These are phyloP conservation scores for Clarias platycephalus DNA, from an alignment of 2,797 vertebrate genomes.

Conservation along the genomic window DNA sequence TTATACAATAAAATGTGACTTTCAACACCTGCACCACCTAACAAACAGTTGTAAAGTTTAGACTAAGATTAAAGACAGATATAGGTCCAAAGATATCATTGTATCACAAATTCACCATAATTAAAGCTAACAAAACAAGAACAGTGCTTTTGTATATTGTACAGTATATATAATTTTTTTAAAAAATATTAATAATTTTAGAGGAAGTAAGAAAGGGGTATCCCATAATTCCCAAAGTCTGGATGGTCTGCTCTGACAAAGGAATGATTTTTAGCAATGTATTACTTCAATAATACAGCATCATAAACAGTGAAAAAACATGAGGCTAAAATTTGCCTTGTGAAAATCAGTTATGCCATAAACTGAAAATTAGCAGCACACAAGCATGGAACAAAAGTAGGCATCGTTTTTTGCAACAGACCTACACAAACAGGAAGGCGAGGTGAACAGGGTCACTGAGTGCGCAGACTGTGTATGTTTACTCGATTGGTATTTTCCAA, in stretches of 20 bases:
- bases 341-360: not conserved
- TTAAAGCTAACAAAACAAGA: not conserved
- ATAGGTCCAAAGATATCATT: not conserved
- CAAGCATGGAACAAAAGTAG: not conserved
- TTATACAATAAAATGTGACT: not conserved
- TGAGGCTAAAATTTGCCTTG: not conserved
- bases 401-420: slow-evolving; percentile 9
- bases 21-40: not conserved
- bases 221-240: not conserved
- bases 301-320: not conserved
- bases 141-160: not conserved
- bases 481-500: slow-evolving; percentile 24
- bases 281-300: not conserved
- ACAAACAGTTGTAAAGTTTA: not conserved
- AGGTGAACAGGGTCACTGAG: slow-evolving; percentile 27
- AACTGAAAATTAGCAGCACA: no score
- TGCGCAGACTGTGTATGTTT: not conserved
- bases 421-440: slow-evolving; percentile 34
- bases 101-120: not conserved
- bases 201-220: not conserved
- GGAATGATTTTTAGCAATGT: not conserved
- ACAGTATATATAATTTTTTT: no score
- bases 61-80: not conserved
- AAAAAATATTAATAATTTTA: not conserved
- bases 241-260: not conserved